Evolutionary conservation across 2,888 invertebrate genomes (phyloP), one percentile per base, ranked within the genome.

Genomic region (Euphydryas editha): DNA sequence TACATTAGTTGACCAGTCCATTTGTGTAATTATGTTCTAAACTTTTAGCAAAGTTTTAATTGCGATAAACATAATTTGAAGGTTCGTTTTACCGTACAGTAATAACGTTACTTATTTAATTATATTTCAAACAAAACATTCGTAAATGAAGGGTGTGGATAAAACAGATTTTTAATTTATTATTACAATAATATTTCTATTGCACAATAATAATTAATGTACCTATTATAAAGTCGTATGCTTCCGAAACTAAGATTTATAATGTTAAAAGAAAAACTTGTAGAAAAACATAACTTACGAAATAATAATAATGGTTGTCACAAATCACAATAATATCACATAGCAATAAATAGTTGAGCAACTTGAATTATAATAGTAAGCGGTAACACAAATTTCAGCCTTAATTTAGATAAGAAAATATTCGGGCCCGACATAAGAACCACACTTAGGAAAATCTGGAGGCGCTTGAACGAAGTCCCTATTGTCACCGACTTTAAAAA

Each of bases 371-470:
- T 30, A 30, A 8, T 30, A 49, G 46, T 62, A 65, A n/a, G 8
- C 49, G 59, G 59, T 65, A 69, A 65, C 57, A 46, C 59, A 51
- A 30, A 4, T 30, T 61, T 65, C 65, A 68, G 59, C 67, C 55
- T 42, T 37, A 58, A 17, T 7, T 79, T 72, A 87, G 76, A 95
- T 94, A 65, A 96, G 92, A 81, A 96, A 96, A 83, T 96, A 96
- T 75, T 96, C 95, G 0, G 96, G 96, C 51, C 96, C 95, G 44
- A 95, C 90, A 83, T 95, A 97, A 65, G 95, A 95, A 13, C 96
- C 96, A 80, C 97, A 97, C 73, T 94, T 95, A 0, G 97, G 97
- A 80, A 97, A 97, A 79, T 95, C 94, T 20, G 93, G 82, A 0
- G 97, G 97, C 0, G 95, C 93, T 58, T 93, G 83, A 0, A 95